Base-by-base conservation (phyloP, 2,888 invertebrate species). In the Parnassius apollo region DNA sequence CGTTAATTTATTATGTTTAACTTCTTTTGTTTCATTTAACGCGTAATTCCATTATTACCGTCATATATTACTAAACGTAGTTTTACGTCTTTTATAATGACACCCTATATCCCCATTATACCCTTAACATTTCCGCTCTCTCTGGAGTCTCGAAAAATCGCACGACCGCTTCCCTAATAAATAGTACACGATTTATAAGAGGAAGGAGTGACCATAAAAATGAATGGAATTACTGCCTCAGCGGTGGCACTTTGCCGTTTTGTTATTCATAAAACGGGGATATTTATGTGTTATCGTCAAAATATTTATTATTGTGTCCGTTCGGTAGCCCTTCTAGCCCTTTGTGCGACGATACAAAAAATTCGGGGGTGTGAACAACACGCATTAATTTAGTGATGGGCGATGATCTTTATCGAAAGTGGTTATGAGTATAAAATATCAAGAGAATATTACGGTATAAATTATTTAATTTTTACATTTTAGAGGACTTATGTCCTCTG, bases 241-340 rank as follows among this genome's bases (percentile, higher is more conserved):
- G 49, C 18, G 79, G 86, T 83, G 84, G 86, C 85, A 82, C 76
- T 72, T 75, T 69, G 75, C 77, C 78, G 78, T 82, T 91, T 90
- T 88, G 88, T 88, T 88, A 91, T 91, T 91, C 91, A 91, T 91
- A 91, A 88, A 90, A 81, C 84, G 79, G 78, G 78, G 81, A 90
- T 91, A 91, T 91, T 91, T 91, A 91, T 90, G 89, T 81, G 81
- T 86, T 90, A 91, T 91, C 87, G 89, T 91, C 91, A 90, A 91
- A 91, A 91, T 91, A 91, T 91, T 91, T 91, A 91, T 91, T 91
- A 90, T 88, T 89, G 86, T 84, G 86, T 89, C 89, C 81, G 81
- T 71, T 71, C 83, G 77, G 85, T 81, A 82, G 85, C 86, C 84
- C 82, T 82, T 79, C 78, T 45, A 85, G 86, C 85, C 89, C 83